Evolutionary conservation across 2,113 vertebrate species (phyloP).

Genomic region (Pavo muticus): DNA sequence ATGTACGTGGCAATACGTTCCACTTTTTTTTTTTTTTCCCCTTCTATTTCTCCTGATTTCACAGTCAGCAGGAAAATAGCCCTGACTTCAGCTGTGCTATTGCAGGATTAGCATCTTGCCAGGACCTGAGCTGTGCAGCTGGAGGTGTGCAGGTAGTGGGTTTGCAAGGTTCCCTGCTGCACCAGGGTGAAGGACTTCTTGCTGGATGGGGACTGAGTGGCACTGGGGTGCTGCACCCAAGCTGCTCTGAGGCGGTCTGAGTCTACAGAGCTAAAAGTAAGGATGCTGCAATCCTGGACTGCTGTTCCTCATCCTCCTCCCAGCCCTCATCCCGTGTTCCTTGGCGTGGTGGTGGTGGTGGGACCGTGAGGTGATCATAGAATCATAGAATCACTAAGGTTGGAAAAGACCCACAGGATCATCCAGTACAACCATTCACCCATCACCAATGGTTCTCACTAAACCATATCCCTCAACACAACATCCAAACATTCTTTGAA

Average conservation of each 20-base stretch:
- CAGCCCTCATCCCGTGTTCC: accelerated
- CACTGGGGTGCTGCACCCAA: accelerated
- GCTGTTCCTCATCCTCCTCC: not conserved
- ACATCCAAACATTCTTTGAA: no score
- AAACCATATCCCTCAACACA: no score
- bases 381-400: no score
- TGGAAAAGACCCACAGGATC: no score
- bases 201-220: not conserved
- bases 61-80: constrained; percentile 52
- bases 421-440: no score
- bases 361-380: not conserved
- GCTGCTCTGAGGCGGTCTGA: not conserved
- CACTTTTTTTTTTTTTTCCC: accelerated
- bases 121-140: not conserved
- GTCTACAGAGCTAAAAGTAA: not conserved
- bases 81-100: constrained; percentile 53
- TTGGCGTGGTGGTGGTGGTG: not conserved
- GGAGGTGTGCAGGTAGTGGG: not conserved
- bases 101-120: constrained; percentile 23
- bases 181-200: not conserved
- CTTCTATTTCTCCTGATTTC: not conserved
- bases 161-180: not conserved
- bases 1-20: not conserved
- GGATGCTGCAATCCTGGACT: not conserved
- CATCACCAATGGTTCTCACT: no score